A percentile compares a stretch with the other conserved stretches of the same genome.
phyloP scores from a whole-genome alignment of 2,888 invertebrate species.

The Eristalis tenax region DNA sequence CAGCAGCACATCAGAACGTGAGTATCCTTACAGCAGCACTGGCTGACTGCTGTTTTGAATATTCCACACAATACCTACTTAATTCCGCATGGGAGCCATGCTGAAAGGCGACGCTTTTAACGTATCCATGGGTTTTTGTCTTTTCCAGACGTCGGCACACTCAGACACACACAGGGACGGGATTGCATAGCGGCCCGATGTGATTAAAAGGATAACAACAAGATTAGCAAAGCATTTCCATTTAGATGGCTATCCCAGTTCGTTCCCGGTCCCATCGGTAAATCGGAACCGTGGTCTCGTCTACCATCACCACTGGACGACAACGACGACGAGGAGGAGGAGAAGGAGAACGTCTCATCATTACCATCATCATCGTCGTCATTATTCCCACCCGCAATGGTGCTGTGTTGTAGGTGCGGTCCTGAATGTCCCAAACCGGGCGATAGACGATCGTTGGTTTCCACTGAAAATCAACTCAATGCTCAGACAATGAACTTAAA shows the following conservation, averaged over 20 bases:
- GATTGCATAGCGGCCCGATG: constrained; percentile 39
- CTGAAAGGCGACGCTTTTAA: constrained; percentile 37
- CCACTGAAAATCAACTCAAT: constrained; percentile 54
- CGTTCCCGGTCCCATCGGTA: background rate
- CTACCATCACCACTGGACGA: too few relatives aligned
- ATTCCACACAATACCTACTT: constrained; percentile 24
- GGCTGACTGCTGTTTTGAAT: constrained; percentile 28
- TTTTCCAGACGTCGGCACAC: constrained; percentile 12
- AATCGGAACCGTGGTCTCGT: background rate
- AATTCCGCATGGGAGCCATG: constrained; percentile 20
- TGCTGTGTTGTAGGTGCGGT: background rate
- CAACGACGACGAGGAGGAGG: too few relatives aligned
- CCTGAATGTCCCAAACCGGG: constrained; percentile 19
- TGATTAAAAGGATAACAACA: constrained; percentile 62
- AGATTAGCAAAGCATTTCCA: constrained; percentile 62
- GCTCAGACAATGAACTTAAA: constrained; percentile 67
- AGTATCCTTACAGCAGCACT: constrained; percentile 7
- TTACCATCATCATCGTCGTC: constrained; percentile 11
- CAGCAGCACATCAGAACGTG: constrained; percentile 20
- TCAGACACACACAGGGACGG: background rate
- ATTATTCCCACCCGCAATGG: constrained; percentile 1
- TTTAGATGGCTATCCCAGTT: constrained; percentile 44
- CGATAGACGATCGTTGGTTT: constrained; percentile 37
- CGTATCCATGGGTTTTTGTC: constrained; percentile 34
- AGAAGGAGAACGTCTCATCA: constrained; percentile 27